Base-by-base conservation (phyloP, 2,113 vertebrate genomes). In the Corythornis vintsioides region DNA sequence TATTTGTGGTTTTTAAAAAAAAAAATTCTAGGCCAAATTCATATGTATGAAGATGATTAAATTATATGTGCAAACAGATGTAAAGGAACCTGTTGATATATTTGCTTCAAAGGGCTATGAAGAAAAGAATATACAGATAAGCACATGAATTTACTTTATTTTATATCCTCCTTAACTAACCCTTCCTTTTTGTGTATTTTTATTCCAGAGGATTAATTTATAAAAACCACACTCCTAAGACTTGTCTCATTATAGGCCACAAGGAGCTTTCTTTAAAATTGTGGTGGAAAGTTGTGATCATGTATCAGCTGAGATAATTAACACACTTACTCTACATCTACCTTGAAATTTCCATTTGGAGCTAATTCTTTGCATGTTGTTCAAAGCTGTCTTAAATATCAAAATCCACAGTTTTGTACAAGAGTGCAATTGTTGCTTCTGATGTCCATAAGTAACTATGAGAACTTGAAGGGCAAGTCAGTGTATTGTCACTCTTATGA, bases 351-450 rank as follows among this genome's bases (percentile, higher is more conserved):
- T 76, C 47, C 24, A 11, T 8, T 29, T 31, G 55, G 42, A 90
- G 20, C 22, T 38, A 47, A 16, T 11, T 50, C 31, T 12, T 3
- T 42, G 33, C 26, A 9, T 52, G 15, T 11, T 60, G 33, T 29
- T 70, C 71, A 52, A 29, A 81, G 43, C 10, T 87, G 59, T 42
- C 84, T 15, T 29, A 63, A 74, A 16, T 0, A 59, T 11, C 4
- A 1, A 38, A 75, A 57, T 11, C 8, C 1, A 1, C 0, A 3
- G 19, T 1, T 0, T 3, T 0, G 0, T 71, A 10, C 60, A 57
- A 2, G 24, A 71, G 20, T 57, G 83, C 14, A 42, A 2, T 38
- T 21, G 11, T 43, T 79, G 59, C 35, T 40, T 72, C 42, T 9
- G 2, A 38, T 6, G 29, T 21, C 61, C 70, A 38, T 33, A 40